Evolutionary conservation across 2,888 invertebrate species (phyloP).

Genomic region (Eudasyphora cyanicolor): DNA sequence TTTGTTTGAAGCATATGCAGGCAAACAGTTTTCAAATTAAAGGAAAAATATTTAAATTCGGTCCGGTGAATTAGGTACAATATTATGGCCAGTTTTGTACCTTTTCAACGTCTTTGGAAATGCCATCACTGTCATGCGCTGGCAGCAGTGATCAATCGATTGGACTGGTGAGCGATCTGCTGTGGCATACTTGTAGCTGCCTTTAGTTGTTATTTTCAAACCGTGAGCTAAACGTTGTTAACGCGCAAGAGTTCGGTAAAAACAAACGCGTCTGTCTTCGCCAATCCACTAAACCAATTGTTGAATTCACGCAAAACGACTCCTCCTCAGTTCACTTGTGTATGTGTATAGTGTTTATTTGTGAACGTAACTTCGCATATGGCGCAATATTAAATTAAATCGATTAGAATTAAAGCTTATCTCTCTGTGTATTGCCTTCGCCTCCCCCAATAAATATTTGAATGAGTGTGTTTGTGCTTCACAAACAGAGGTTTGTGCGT

Average conservation of each 20-base stretch:
- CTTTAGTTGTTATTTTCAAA: conserved; percentile 53
- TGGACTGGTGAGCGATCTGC: background rate
- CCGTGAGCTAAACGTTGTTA: conserved; percentile 57
- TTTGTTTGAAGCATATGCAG: too few relatives aligned
- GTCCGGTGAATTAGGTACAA: too few relatives aligned
- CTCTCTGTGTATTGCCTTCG: too few relatives aligned
- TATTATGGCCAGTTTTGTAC: too few relatives aligned
- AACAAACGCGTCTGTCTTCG: background rate
- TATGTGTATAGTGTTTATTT: background rate
- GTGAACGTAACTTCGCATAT: background rate
- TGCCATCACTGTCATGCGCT: background rate
- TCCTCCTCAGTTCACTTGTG: background rate
- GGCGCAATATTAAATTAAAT: conserved; percentile 10
- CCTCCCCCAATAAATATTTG: background rate
- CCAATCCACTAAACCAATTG: background rate
- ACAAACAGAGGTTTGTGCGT: background rate
- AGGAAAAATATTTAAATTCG: too few relatives aligned
- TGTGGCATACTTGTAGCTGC: background rate
- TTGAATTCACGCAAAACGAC: background rate
- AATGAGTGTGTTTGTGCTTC: background rate
- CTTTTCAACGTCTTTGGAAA: too few relatives aligned
- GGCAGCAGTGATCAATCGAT: conserved; percentile 9
- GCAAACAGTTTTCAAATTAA: too few relatives aligned
- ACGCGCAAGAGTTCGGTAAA: conserved; percentile 46
- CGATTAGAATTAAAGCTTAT: conserved; percentile 20